Evolutionary conservation across 2,888 invertebrate genomes (phyloP), one percentile per base, ranked within the genome.

Genomic region (Polia nebulosa): DNA sequence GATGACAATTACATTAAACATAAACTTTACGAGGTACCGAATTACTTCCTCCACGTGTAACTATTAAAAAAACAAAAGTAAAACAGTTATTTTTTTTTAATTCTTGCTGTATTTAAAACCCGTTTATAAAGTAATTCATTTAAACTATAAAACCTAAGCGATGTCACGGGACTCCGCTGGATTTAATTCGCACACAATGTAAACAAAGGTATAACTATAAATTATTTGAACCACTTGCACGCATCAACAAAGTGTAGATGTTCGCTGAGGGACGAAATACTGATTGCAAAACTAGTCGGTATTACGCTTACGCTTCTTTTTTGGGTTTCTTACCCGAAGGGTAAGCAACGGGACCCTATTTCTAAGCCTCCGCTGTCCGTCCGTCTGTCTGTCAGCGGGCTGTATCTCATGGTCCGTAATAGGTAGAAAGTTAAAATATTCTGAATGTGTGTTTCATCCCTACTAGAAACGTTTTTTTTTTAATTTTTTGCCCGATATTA

Each of bases 141-240:
- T 20, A 3, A 6, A 39, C 17, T 13, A 17, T 58, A 39, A 47
- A 53, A 62, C 52, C 22, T 25, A 47, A 15, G 13, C 25, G 11
- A 52, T 34, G 61, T 58, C 53, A 53, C 45, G 52, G 17, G 36
- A 32, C 17, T 39, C 8, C 6, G 52, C 6, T 62, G 56, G 27
- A 55, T 55, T 44, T 49, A 44, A 45, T 20, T 20, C 11, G 17
- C 15, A 29, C 11, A 6, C 34, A 25, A 53, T 49, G 41, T 49
- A 57, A 76, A 76, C 61, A 76, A 25, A 57, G 29, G 20, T n/a
- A 61, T 76, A 47, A 76, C 69, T 70, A 61, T 76, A 47, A 76
- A 76, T 70, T 56, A 56, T 25, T 69, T 9, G n/a, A 44, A 9
- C 27, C 29, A 29, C 52, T 60, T 27, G 20, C 20, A 34, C 32